Conservation (phyloP, 2,888 invertebrate species). For the Macrosoma leucophasiata region DNA sequence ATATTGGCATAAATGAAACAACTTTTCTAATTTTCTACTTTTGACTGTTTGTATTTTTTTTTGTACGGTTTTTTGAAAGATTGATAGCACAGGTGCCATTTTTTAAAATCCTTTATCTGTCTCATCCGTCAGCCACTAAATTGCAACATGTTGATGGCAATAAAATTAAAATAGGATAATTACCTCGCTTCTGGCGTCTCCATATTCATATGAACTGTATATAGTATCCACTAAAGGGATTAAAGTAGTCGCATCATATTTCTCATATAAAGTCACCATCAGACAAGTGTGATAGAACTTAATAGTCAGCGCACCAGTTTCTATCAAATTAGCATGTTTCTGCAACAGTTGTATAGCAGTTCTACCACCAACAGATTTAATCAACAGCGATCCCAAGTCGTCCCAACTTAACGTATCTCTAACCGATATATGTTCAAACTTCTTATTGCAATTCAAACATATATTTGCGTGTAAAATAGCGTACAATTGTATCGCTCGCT, state of each 20-base stretch:
- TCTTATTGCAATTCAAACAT: slow-evolving; percentile 78
- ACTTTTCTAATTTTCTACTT: no score
- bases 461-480: slow-evolving; percentile 72
- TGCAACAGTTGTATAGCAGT: slow-evolving; percentile 74
- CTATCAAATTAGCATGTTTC: slow-evolving; percentile 72
- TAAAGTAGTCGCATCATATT: slow-evolving; percentile 48
- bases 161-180: slow-evolving; percentile 19
- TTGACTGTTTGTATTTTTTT: no score
- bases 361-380: slow-evolving; percentile 77
- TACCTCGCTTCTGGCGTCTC: slow-evolving; percentile 58
- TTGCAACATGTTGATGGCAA: no score
- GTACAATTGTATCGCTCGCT: slow-evolving; percentile 69
- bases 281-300: slow-evolving; percentile 78
- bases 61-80: no score
- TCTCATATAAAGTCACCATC: slow-evolving; percentile 61
- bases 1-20: no score
- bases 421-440: slow-evolving; percentile 57
- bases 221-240: slow-evolving; percentile 54
- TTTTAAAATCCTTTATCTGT: no score
- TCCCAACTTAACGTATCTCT: slow-evolving; percentile 76
- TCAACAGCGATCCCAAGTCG: slow-evolving; percentile 72
- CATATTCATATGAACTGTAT: slow-evolving; percentile 52
- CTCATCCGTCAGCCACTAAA: no score
- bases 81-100: no score
- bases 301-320: slow-evolving; percentile 73